Conservation (phyloP, 2,113 vertebrate genomes). For the Gymnarchus niloticus region DNA sequence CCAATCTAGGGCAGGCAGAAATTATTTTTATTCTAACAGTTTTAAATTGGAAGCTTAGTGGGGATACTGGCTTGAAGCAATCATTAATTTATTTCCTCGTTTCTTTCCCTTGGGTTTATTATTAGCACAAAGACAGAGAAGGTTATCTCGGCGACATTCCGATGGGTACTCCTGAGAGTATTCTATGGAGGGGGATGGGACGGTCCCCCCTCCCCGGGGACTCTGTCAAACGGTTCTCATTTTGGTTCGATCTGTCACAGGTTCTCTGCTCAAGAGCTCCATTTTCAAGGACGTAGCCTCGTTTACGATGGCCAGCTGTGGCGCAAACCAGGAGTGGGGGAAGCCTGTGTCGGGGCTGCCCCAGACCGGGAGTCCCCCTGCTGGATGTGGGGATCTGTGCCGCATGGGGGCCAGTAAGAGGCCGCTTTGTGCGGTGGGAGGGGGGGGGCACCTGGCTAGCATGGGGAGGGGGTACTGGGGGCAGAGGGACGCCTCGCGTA, state of each 20-base stretch:
- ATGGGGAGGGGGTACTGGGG: neutral
- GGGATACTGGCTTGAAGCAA: conserved; percentile 6
- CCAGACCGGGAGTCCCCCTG: neutral
- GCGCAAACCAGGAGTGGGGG: no score
- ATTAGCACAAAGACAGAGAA: conserved; percentile 9
- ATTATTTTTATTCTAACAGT: conserved; percentile 20
- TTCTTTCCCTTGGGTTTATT: conserved; percentile 13
- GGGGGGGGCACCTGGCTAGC: neutral
- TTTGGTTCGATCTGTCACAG: neutral
- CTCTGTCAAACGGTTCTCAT: neutral
- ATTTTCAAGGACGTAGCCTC: neutral
- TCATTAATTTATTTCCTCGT: conserved; percentile 19
- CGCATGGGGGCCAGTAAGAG: no score
- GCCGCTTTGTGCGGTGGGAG: neutral
- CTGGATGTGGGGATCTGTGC: neutral
- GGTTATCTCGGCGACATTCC: neutral
- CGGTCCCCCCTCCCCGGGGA: neutral
- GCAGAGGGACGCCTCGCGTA: neutral
- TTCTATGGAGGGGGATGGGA: neutral
- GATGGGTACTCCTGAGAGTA: neutral
- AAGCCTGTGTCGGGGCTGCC: neutral
- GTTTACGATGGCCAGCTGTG: neutral
- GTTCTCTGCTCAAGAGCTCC: neutral
- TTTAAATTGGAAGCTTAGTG: conserved; percentile 17
- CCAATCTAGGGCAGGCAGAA: conserved; percentile 13